Percentiles rank a stretch among this genome's conserved stretches.
Evolutionary conservation across 2,797 vertebrate species (phyloP).

Genomic region (Ateles fusciceps): DNA sequence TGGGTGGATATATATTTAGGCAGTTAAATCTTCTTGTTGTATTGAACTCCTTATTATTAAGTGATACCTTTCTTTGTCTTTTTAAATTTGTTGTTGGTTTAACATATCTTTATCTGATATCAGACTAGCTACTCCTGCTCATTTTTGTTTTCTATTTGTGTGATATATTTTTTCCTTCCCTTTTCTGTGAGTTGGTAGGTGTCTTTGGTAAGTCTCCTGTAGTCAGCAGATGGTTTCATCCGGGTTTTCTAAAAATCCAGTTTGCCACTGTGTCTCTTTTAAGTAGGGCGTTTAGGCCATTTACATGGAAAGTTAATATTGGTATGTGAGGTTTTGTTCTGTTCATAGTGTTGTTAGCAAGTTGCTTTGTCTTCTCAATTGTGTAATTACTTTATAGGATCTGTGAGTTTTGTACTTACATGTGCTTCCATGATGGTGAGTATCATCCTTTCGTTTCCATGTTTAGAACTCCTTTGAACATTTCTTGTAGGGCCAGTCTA

Average conservation of each 20-base stretch:
- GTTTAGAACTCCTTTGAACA: not conserved
- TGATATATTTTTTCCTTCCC: not conserved
- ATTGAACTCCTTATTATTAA: not conserved
- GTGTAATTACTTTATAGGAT: not conserved
- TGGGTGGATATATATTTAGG: not conserved
- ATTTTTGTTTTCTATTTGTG: not conserved
- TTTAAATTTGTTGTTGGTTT: not conserved
- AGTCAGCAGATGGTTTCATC: not conserved
- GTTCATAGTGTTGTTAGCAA: not conserved
- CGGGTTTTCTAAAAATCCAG: not conserved
- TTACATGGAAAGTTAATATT: not conserved
- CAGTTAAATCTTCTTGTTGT: not conserved
- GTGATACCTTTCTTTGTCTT: not conserved
- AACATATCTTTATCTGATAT: not conserved
- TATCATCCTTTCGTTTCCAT: not conserved
- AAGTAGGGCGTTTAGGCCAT: not conserved
- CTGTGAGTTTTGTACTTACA: not conserved
- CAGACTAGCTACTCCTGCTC: not conserved
- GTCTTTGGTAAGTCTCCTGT: not conserved
- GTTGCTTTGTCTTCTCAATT: not conserved
- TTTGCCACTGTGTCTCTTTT: not conserved
- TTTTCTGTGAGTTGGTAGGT: not conserved
- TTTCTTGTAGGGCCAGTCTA: not conserved
- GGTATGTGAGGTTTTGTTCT: not conserved
- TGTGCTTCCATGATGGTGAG: not conserved